Conservation (phyloP, 2,888 invertebrate species). For the Carterocephalus palaemon region DNA sequence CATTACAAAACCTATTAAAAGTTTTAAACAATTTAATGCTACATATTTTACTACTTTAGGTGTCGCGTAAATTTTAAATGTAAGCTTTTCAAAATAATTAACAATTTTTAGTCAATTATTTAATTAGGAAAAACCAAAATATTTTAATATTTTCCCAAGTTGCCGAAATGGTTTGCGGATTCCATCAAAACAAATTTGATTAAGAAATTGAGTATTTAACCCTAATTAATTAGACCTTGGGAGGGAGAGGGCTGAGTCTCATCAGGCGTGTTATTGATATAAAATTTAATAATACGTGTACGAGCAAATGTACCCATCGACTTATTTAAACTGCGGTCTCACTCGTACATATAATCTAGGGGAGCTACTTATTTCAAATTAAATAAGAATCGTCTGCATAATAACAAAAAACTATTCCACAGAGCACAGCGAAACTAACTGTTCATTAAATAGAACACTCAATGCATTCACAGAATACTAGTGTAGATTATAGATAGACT, state of each 20-base stretch:
- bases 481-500: no score
- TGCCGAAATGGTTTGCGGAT: slow-evolving; percentile 21
- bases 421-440: no score
- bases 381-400: no score
- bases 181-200: slow-evolving; percentile 29
- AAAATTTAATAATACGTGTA: slow-evolving; percentile 58
- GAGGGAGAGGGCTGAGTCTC: slow-evolving; percentile 39
- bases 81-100: no score
- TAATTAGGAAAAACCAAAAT: slow-evolving; percentile 12
- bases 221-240: slow-evolving; percentile 49
- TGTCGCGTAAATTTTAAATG: no score
- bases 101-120: slow-evolving; percentile 8
- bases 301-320: slow-evolving; percentile 29
- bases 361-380: no score
- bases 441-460: no score
- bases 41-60: no score
- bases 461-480: no score
- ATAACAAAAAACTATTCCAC: no score
- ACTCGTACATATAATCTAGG: neutral
- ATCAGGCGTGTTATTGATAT: slow-evolving; percentile 65
- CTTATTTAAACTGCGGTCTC: slow-evolving; percentile 11
- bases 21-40: no score
- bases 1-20: no score
- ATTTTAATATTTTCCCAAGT: slow-evolving; percentile 6
- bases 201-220: slow-evolving; percentile 46